These are phyloP conservation scores for Nanorana parkeri DNA, from an alignment of 2,113 vertebrate species.

Conservation along the genomic window DNA sequence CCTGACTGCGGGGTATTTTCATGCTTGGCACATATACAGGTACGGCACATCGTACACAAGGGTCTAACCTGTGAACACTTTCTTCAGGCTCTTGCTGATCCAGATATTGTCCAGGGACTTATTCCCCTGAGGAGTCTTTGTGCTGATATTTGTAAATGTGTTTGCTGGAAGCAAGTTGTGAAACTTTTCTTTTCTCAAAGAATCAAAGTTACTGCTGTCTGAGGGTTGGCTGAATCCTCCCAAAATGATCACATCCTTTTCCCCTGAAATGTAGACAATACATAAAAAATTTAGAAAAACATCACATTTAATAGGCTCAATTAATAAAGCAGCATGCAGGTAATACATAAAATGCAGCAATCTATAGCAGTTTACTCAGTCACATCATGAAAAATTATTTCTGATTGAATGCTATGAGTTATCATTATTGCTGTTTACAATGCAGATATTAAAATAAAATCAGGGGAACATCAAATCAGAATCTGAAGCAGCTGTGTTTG, in stretches of 20 bases:
- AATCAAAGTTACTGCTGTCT: constrained; percentile 81
- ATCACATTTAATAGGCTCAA: too few relatives aligned
- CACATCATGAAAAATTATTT: too few relatives aligned
- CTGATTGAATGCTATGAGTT: too few relatives aligned
- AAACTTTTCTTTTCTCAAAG: constrained; percentile 88
- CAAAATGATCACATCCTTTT: constrained; percentile 86
- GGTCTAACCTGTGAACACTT: constrained; percentile 84
- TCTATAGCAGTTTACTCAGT: too few relatives aligned
- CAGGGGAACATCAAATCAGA: too few relatives aligned
- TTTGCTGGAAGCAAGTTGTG: constrained; percentile 78
- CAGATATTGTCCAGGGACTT: constrained; percentile 92
- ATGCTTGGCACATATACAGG: neutral
- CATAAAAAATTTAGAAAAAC: neutral
- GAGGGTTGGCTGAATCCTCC: constrained; percentile 87
- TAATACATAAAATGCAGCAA: too few relatives aligned
- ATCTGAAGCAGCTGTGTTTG: too few relatives aligned
- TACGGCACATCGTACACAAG: neutral
- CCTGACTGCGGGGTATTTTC: neutral
- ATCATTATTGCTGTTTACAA: too few relatives aligned
- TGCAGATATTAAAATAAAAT: too few relatives aligned
- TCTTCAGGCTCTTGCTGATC: constrained; percentile 87
- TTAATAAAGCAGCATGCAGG: too few relatives aligned
- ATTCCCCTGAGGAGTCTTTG: constrained; percentile 87
- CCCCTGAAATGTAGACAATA: constrained; percentile 71
- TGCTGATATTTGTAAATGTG: constrained; percentile 94